Percentiles rank a stretch among this genome's conserved stretches.
These are phyloP conservation scores for Blastomussa wellsi DNA, from an alignment of 92 coral and sea anemone species.

Conservation along the genomic window DNA sequence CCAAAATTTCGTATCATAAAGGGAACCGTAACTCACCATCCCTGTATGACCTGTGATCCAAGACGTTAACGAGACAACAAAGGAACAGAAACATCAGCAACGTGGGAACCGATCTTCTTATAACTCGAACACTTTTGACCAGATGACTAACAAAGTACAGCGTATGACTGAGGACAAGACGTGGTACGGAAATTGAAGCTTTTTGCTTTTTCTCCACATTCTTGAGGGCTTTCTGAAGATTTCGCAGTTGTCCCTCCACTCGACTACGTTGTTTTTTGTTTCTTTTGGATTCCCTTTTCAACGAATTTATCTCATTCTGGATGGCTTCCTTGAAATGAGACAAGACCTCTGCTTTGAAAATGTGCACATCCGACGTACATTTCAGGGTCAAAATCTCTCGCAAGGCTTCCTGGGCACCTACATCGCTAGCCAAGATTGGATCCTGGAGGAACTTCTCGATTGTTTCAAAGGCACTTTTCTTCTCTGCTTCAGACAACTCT, in stretches of 20 bases:
- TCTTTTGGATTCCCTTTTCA: slow-evolving; percentile 29
- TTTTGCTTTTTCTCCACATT: not conserved
- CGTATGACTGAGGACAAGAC: not conserved
- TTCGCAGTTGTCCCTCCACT: slow-evolving; percentile 21
- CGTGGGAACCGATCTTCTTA: not conserved
- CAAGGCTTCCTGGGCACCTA: slow-evolving; percentile 50
- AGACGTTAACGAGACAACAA: not conserved
- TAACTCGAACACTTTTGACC: not conserved
- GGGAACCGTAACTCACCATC: slow-evolving; percentile 18
- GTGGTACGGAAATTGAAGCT: not conserved
- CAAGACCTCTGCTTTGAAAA: slow-evolving; percentile 14
- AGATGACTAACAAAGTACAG: not conserved
- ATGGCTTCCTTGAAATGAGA: slow-evolving; percentile 21
- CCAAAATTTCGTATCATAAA: not conserved
- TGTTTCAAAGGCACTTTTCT: slow-evolving; percentile 63
- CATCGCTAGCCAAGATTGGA: slow-evolving; percentile 62
- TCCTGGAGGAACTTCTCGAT: slow-evolving; percentile 67
- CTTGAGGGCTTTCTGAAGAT: not conserved
- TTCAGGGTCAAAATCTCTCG: slow-evolving; percentile 25
- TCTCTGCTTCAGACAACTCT: slow-evolving; percentile 55
- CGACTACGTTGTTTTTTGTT: slow-evolving; percentile 16
- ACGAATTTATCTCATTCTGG: slow-evolving; percentile 4
- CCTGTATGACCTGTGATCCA: slow-evolving; percentile 23
- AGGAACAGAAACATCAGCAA: slow-evolving; percentile 8
- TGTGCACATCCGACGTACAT: slow-evolving; percentile 11